These are phyloP conservation scores for Drosophila leonis DNA, from an alignment of 2,888 invertebrate species.

Conservation along the genomic window DNA sequence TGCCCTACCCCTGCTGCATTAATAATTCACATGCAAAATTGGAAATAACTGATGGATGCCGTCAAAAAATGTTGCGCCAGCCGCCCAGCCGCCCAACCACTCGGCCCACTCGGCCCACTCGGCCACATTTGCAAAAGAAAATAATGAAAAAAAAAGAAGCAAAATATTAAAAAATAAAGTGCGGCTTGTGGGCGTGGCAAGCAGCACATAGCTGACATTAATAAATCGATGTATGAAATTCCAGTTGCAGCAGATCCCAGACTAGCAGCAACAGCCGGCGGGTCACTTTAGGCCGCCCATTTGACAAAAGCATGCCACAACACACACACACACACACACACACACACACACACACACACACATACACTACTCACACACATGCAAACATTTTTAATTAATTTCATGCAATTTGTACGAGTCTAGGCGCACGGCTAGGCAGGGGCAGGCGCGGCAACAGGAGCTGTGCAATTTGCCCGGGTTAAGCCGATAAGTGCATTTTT, in stretches of 20 bases:
- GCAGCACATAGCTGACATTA: constrained; percentile 74
- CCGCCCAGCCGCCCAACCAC: constrained; percentile 11
- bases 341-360: constrained; percentile 20
- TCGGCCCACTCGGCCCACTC: not conserved
- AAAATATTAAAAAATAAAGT: not conserved
- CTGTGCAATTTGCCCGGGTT: constrained; percentile 71
- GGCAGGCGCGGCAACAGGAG: constrained; percentile 1
- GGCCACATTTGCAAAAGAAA: constrained; percentile 45
- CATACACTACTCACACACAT: constrained; percentile 30
- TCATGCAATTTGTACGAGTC: constrained; percentile 77
- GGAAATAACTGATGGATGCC: constrained; percentile 79
- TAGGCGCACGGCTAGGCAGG: not conserved
- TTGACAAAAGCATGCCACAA: constrained; percentile 73
- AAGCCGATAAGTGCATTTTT: constrained; percentile 81
- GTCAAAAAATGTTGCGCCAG: constrained; percentile 66
- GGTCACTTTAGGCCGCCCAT: constrained; percentile 78
- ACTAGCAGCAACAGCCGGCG: constrained; percentile 65
- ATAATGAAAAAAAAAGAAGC: constrained; percentile 16
- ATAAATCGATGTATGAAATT: constrained; percentile 79
- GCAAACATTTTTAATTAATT: constrained; percentile 78
- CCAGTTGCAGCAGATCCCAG: constrained; percentile 31
- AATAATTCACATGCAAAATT: constrained; percentile 76
- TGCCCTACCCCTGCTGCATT: constrained; percentile 48
- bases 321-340: constrained; percentile 35
- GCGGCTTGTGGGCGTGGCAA: constrained; percentile 44